Base-by-base conservation (phyloP, 2,797 vertebrate species). In the Sparus aurata region DNA sequence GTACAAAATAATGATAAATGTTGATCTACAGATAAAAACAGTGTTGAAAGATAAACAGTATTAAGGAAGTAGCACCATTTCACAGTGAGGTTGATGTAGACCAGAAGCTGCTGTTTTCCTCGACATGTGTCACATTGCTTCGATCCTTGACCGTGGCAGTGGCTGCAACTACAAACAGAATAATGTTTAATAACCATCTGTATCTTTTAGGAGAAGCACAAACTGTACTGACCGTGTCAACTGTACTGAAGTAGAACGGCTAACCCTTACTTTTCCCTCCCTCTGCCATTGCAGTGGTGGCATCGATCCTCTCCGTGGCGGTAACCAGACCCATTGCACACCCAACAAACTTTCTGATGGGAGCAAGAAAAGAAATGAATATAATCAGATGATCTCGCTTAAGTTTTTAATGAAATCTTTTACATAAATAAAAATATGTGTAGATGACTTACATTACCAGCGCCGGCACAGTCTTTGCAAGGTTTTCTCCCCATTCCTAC, bases 271-370 rank as follows among this genome's bases (percentile, higher is more conserved):
- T 94, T 95, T 41, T 95, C 92, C 57, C 94, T 87, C 27, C 95
- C 95, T 63, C 91, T 86, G 7, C 95, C 94, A 9, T 1, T 83
- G 88, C 95, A 96, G 84, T 92, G 91, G 41, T n/a, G 3, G 73
- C 95, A 96, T 55, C 77, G 86, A 27, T 95, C 89, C 1, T 91
- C 75, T 70, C 75, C 72, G 0, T 74, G 49, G 22, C 92, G 91
- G 50, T 25, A 85, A 53, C 95, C 92, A 25, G 93, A 91, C 57
- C 95, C 95, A 55, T 95, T 95, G 88, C 95, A 96, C 49, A 94
- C 90, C 93, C 93, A 94, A 63, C 95, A 96, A 63, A 92, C 77
- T 94, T 95, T 95, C 95, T 96, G 77, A 60, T 5, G 69, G 58
- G 3, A 46, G 61, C 20, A 58, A 73, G 45, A 66, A 59, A 67